A percentile compares a stretch with the other conserved stretches of the same genome.
phyloP scores from a whole-genome alignment of 2,113 vertebrate species.

The Scolopax mira region DNA sequence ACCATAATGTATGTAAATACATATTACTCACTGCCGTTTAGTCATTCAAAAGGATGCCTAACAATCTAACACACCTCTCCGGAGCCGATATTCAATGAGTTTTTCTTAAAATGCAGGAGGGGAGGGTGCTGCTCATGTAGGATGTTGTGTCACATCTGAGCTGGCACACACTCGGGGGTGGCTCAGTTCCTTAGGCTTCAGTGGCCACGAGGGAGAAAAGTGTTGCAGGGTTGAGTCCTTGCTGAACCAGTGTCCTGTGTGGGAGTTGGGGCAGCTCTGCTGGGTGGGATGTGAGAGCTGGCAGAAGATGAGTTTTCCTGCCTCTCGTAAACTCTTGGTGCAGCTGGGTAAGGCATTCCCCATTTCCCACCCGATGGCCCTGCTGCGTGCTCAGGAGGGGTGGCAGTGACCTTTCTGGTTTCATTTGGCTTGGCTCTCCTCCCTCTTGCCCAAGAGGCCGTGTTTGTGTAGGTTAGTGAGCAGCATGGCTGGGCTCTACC shows the following conservation, averaged over 20 bases:
- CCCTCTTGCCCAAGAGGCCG: not conserved
- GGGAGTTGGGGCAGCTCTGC: not conserved
- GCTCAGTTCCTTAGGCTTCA: not conserved
- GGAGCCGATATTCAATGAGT: not conserved
- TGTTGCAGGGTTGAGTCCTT: not conserved
- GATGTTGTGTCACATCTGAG: not conserved
- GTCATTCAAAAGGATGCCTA: not conserved
- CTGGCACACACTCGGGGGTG: not conserved
- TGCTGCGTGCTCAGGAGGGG: not conserved
- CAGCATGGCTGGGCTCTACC: not conserved
- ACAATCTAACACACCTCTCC: not conserved
- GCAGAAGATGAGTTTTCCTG: not conserved
- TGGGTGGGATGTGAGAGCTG: not conserved
- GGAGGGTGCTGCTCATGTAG: not conserved
- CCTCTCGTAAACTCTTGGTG: not conserved
- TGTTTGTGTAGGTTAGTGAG: rapidly evolving
- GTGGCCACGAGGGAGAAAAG: not conserved
- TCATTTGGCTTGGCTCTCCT: not conserved
- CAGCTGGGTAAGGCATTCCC: not conserved
- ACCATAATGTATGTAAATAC: slow-evolving; percentile 32
- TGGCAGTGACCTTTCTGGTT: not conserved
- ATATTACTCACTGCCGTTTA: not conserved
- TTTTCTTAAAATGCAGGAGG: not conserved
- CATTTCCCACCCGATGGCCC: rapidly evolving
- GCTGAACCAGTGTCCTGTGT: rapidly evolving